Percentiles rank a stretch among this genome's conserved stretches.
Conservation (phyloP, 2,113 vertebrate species). For the Odontophorus gujanensis region DNA sequence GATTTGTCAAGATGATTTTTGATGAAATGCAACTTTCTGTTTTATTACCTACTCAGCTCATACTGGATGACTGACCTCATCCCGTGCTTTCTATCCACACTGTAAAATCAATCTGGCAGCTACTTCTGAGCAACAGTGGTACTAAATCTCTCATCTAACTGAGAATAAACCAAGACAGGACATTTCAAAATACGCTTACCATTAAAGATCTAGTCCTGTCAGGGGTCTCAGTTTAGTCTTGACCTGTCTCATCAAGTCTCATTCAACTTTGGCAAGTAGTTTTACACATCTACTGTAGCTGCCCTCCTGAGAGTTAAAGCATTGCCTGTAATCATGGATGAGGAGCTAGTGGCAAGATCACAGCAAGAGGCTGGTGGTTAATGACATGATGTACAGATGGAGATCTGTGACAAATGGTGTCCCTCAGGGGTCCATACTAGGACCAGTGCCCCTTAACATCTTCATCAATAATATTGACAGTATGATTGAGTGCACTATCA, state of each 20-base stretch:
- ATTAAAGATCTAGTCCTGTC: not conserved
- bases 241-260: not conserved
- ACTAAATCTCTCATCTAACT: not conserved
- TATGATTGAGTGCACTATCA: too few relatives aligned
- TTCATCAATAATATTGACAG: too few relatives aligned
- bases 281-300: not conserved
- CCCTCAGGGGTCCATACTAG: too few relatives aligned
- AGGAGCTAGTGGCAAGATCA: too few relatives aligned
- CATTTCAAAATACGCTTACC: not conserved
- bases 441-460: too few relatives aligned
- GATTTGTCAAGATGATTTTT: not conserved
- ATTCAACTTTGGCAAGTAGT: not conserved
- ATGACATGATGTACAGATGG: not conserved
- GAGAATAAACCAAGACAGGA: not conserved
- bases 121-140: not conserved
- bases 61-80: not conserved
- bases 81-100: not conserved
- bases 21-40: not conserved
- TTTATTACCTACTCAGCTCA: not conserved
- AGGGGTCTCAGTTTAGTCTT: not conserved
- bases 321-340: fast-evolving
- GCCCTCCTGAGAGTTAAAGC: not conserved
- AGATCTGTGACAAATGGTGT: too few relatives aligned
- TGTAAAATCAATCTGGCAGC: not conserved
- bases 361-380: too few relatives aligned